Evolutionary conservation across 2,113 vertebrate species (phyloP).

Genomic region (Boleophthalmus pectinirostris): DNA sequence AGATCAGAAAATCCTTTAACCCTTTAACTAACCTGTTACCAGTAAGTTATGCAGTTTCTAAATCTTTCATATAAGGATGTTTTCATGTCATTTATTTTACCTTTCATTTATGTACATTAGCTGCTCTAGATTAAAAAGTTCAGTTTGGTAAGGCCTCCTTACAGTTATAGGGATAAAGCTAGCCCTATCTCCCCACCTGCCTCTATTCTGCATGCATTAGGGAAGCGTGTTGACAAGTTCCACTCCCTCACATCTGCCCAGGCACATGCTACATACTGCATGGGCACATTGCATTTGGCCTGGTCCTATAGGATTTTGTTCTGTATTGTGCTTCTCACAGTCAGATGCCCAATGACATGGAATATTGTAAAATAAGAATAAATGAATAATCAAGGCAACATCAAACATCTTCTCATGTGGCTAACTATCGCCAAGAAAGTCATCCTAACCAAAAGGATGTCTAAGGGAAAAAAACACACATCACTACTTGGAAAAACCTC

Average conservation of each 20-base stretch:
- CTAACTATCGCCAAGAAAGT: no score
- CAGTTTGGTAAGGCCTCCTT: background rate
- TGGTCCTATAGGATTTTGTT: background rate
- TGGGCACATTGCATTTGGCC: background rate
- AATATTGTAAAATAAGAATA: no score
- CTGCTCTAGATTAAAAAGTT: background rate
- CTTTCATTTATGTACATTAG: background rate
- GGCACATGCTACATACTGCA: constrained; percentile 8
- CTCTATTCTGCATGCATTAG: constrained; percentile 31
- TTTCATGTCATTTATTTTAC: no score
- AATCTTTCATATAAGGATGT: no score
- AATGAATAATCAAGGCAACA: no score
- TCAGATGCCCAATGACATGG: background rate
- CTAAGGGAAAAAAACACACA: no score
- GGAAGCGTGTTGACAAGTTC: constrained; percentile 2
- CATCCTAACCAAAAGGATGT: no score
- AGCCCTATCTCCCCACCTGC: constrained; percentile 30
- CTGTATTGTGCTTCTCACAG: constrained; percentile 10
- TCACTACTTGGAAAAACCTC: no score
- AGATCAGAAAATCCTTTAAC: no score
- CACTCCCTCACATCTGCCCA: constrained; percentile 38
- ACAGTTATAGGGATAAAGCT: background rate
- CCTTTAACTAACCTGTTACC: no score
- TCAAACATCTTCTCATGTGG: no score
- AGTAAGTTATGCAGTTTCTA: no score